Percentiles rank a stretch among this genome's conserved stretches.
Evolutionary conservation across 2,797 vertebrate genomes (phyloP).

Genomic region (Cottoperca gobio): DNA sequence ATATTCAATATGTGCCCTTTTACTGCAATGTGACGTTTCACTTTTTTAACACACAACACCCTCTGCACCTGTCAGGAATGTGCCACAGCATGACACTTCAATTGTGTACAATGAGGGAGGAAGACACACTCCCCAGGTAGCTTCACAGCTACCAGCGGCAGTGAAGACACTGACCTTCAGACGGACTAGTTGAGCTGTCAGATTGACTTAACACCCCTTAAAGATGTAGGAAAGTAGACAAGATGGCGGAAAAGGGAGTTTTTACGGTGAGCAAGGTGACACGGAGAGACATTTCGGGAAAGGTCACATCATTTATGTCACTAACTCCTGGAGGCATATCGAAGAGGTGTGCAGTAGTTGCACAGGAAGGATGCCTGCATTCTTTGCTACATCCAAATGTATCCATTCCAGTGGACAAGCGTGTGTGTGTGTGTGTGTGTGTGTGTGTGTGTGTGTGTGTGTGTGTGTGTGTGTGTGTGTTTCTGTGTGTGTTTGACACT

Average conservation of each 20-base stretch:
- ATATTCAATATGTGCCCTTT: constrained; percentile 44
- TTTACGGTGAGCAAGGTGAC: constrained; percentile 46
- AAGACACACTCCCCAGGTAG: constrained; percentile 41
- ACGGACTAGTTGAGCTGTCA: constrained; percentile 56
- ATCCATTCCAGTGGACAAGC: constrained; percentile 21
- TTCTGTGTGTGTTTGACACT: constrained; percentile 66
- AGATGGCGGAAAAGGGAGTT: constrained; percentile 24
- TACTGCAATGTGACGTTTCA: constrained; percentile 30
- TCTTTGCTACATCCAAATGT: constrained; percentile 29
- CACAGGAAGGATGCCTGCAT: constrained; percentile 9
- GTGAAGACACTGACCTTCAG: constrained; percentile 67
- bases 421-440: constrained; percentile 19
- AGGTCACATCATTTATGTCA: constrained; percentile 65
- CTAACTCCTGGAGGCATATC: constrained; percentile 41
- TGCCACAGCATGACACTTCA: constrained; percentile 15
- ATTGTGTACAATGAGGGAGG: constrained; percentile 3
- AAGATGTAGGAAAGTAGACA: constrained; percentile 43
- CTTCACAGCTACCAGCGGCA: constrained; percentile 42
- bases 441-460: constrained; percentile 15
- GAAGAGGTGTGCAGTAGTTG: constrained; percentile 15
- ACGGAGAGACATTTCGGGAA: constrained; percentile 46
- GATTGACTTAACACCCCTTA: constrained; percentile 38
- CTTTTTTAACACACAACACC: constrained; percentile 7
- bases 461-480: background rate
- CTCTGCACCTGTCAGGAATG: constrained; percentile 17